phyloP scores from a whole-genome alignment of 2,113 vertebrate species.

The Eptesicus fuscus region DNA sequence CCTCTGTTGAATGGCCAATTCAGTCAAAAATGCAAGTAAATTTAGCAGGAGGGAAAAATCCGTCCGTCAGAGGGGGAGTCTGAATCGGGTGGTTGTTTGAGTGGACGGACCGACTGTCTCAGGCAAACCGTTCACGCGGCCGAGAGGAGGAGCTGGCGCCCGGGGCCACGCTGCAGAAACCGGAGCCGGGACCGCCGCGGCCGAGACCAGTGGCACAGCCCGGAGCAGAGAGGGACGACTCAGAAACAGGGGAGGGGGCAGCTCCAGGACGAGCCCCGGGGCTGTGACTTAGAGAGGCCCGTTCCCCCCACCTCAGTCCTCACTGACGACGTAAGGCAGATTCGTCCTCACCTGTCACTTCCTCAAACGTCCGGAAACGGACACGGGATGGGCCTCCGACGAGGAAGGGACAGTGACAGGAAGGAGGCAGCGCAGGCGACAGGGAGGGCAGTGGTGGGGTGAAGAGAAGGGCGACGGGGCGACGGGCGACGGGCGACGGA shows the following conservation, averaged over 20 bases:
- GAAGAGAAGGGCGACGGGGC: background rate
- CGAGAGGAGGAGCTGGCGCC: background rate
- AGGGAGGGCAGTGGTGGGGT: too few species aligned
- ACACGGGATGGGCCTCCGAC: rapidly evolving
- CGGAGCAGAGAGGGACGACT: background rate
- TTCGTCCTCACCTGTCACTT: background rate
- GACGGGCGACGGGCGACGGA: too few species aligned
- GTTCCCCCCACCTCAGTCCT: background rate
- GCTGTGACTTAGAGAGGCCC: rapidly evolving
- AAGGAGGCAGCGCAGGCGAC: background rate
- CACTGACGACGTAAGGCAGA: rapidly evolving
- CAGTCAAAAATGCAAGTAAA: slow-evolving; percentile 72
- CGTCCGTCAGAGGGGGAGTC: slow-evolving; percentile 61
- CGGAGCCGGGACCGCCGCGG: background rate
- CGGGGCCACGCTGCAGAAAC: background rate
- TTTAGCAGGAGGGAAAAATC: slow-evolving; percentile 60
- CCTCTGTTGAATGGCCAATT: slow-evolving; percentile 70
- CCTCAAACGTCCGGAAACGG: background rate
- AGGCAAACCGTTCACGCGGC: slow-evolving; percentile 41
- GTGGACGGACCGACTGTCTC: slow-evolving; percentile 67
- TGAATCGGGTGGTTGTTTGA: slow-evolving; percentile 74
- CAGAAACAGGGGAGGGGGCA: background rate
- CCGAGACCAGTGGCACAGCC: background rate
- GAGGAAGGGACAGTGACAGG: background rate
- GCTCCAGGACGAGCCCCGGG: background rate